Conservation (phyloP, 2,888 invertebrate species). For the Parnassius mnemosyne region DNA sequence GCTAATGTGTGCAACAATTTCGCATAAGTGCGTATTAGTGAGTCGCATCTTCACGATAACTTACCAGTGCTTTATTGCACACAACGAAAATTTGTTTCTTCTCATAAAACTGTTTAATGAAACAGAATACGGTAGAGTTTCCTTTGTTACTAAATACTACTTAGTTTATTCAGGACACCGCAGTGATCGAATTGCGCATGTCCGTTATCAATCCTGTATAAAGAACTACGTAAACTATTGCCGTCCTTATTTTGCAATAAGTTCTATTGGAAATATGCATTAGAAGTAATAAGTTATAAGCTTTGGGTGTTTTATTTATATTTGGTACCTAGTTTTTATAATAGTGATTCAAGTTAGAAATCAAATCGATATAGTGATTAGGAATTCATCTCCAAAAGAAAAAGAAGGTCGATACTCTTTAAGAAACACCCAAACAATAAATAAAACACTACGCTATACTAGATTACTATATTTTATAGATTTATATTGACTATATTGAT, state of each 20-base stretch:
- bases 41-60: slow-evolving; percentile 52
- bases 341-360: too few relatives aligned
- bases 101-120: slow-evolving; percentile 45
- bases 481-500: too few relatives aligned
- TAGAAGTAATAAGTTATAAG: too few relatives aligned
- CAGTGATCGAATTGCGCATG: slow-evolving; percentile 64
- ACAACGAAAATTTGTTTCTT: slow-evolving; percentile 41
- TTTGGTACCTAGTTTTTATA: too few relatives aligned
- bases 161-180: slow-evolving; percentile 53
- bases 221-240: slow-evolving; percentile 69
- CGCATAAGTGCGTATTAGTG: slow-evolving; percentile 32
- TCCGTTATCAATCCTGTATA: slow-evolving; percentile 60
- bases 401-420: too few relatives aligned
- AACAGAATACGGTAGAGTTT: slow-evolving; percentile 47
- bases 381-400: too few relatives aligned
- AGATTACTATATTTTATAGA: too few relatives aligned
- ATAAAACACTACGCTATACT: too few relatives aligned
- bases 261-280: slow-evolving; percentile 42
- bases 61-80: slow-evolving; percentile 60
- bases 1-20: slow-evolving; percentile 42
- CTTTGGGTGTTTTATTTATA: too few relatives aligned
- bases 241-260: slow-evolving; percentile 66
- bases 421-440: too few relatives aligned
- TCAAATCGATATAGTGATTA: too few relatives aligned
- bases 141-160: slow-evolving; percentile 33